Evolutionary conservation across 1,140 invertebrate species (phyloP).

Genomic region (Drosophila orosa): DNA sequence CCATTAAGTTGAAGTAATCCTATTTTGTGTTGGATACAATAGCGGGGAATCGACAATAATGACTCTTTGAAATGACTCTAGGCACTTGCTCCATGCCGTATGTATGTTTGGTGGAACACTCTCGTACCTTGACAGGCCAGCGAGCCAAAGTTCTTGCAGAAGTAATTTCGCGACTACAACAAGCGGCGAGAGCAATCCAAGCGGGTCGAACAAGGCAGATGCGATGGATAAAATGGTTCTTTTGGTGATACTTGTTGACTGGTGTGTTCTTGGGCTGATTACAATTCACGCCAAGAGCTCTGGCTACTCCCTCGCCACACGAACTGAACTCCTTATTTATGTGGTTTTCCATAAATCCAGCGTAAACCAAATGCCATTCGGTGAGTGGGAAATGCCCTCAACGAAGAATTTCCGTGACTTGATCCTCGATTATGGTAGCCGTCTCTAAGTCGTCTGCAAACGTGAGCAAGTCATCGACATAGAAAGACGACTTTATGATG

Average conservation of each 20-base stretch:
- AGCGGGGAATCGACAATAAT: too few species aligned
- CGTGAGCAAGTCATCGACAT: too few species aligned
- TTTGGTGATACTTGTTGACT: not conserved
- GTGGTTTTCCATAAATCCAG: not conserved
- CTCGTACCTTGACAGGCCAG: too few species aligned
- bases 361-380: not conserved
- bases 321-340: not conserved
- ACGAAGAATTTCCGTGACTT: too few species aligned
- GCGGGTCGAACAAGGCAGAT: not conserved
- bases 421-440: too few species aligned
- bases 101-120: not conserved
- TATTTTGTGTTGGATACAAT: not conserved
- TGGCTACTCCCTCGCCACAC: not conserved
- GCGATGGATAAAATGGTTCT: not conserved
- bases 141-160: too few species aligned
- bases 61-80: not conserved
- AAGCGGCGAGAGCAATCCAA: not conserved
- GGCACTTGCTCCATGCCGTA: not conserved
- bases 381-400: not conserved
- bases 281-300: not conserved
- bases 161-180: not conserved
- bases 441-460: too few species aligned
- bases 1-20: not conserved
- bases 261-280: not conserved
- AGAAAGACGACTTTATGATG: too few species aligned